Evolutionary conservation across 2,888 invertebrate genomes (phyloP), one percentile per base, ranked within the genome.

Genomic region (Teinopalpus imperialis): DNA sequence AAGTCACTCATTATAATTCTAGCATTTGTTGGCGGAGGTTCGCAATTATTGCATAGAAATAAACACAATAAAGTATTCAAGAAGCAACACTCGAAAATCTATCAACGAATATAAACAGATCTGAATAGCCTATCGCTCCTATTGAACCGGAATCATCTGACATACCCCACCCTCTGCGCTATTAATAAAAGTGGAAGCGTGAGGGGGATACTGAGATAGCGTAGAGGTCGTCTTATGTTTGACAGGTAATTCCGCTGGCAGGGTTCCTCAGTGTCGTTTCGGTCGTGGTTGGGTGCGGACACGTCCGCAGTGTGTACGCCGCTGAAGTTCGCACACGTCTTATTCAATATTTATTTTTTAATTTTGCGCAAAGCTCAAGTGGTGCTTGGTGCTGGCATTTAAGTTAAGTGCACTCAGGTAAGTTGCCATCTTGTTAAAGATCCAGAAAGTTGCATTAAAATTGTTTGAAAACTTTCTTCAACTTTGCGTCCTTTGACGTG

Each of bases 31-130:
- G 12, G 29, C 29, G 13, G 12, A 29, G 6, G 16, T 29, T 9
- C 13, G 14, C 9, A 29, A 27, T 14, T 21, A 27, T 12, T n/a
- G 16, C 10, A 21, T 36, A 24, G 27, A 29, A 23, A 16, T 23
- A 9, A 43, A 23, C 36, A 43, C 30, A 43, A 43, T 36, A 30
- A n/a, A 21, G 5, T 13, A 23, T 43, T 23, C 14, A 23, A 35
- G 13, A 23, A 16, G 23, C 36, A 12, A 14, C 29, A n/a, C 35
- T 35, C 29, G 35, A 27, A 43, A 43, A 43, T 43, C 36, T 36
- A 43, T 30, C 42, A 34, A 16, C 36, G 35, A 16, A 30, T 21
- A 36, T 36, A 43, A 36, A 43, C 43, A 36, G 23, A 29, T 16
- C 5, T n/a, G 36, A 36, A 29, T 18, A 8, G 43, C 21, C 39